Evolutionary conservation across 2,888 invertebrate genomes (phyloP).

Genomic region (Aphidoletes aphidimyza): DNA sequence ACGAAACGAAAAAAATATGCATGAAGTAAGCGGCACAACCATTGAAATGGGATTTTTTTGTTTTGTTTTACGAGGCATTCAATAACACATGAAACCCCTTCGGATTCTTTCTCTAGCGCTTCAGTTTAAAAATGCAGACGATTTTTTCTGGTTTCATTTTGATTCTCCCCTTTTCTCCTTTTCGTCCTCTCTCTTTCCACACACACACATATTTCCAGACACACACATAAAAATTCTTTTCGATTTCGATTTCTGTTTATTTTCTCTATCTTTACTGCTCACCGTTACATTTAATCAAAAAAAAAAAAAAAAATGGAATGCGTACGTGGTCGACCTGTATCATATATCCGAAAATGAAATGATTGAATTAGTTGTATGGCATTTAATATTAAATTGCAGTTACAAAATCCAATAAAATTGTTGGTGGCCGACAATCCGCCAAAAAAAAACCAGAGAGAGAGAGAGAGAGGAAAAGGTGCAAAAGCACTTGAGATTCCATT

Average conservation of each 20-base stretch:
- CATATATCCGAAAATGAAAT: background rate
- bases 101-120: background rate
- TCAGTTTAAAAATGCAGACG: constrained; percentile 31
- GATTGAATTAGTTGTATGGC: constrained; percentile 36
- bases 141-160: background rate
- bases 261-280: background rate
- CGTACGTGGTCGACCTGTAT: background rate
- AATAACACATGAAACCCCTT: constrained; percentile 10
- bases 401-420: background rate
- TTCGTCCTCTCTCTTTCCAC: background rate
- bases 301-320: background rate
- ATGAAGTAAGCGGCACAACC: too few species aligned
- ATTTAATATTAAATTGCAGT: background rate
- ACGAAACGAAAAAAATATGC: too few species aligned
- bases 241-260: background rate
- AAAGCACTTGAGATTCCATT: too few species aligned
- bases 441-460: too few species aligned
- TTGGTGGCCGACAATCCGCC: too few species aligned
- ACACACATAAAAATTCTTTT: too few species aligned
- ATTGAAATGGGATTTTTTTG: constrained; percentile 19
- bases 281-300: background rate
- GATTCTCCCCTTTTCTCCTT: background rate
- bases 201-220: background rate
- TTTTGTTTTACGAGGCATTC: constrained; percentile 48
- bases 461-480: too few species aligned